phyloP scores from a whole-genome alignment of 2,113 vertebrate genomes.

The Spermophilus dauricus region DNA sequence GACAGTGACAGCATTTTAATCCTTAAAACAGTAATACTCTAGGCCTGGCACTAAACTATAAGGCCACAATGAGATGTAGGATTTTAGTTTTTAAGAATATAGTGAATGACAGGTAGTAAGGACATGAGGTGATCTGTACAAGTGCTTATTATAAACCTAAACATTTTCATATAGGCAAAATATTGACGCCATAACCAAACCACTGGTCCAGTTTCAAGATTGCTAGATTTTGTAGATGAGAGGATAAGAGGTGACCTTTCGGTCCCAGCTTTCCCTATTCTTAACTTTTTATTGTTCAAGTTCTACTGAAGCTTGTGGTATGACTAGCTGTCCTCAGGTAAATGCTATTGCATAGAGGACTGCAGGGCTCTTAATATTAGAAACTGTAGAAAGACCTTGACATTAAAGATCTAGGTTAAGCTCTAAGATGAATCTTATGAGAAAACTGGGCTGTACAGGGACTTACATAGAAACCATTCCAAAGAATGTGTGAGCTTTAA shows the following conservation, averaged over 20 bases:
- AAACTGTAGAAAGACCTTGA: background rate
- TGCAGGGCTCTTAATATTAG: background rate
- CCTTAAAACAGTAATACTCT: background rate
- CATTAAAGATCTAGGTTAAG: constrained; percentile 3
- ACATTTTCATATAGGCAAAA: background rate
- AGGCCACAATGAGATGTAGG: background rate
- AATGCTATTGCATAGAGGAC: background rate
- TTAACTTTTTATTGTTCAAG: background rate
- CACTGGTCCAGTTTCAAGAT: background rate
- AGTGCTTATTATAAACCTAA: background rate
- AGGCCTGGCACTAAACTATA: background rate
- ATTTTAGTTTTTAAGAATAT: constrained; percentile 56
- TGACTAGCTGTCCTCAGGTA: background rate
- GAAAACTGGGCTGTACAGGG: background rate
- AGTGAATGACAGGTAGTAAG: background rate
- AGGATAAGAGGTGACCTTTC: background rate
- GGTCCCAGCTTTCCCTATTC: background rate
- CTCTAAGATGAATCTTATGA: background rate
- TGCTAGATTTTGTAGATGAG: background rate
- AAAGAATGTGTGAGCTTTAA: constrained; percentile 20
- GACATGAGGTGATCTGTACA: background rate
- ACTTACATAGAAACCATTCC: constrained; percentile 27
- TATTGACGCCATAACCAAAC: background rate
- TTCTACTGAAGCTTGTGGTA: background rate
- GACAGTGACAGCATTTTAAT: background rate